Evolutionary conservation across 2,797 vertebrate species (phyloP), one percentile per base, ranked within the genome.

Genomic region (Argentina silus): DNA sequence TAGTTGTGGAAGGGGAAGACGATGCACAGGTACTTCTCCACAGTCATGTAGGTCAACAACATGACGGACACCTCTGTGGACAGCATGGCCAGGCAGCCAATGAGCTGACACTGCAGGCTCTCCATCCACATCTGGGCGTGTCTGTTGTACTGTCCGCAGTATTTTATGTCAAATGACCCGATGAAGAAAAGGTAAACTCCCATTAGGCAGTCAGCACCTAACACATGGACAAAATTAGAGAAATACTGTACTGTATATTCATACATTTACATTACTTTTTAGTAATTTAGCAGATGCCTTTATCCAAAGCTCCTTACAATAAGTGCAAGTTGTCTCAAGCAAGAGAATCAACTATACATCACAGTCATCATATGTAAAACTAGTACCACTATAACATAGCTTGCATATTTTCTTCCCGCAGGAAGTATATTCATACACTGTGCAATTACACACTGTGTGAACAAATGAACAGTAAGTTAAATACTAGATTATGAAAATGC

Each of bases 171-270:
- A 2, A 90, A 93, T 44, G 90, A 88, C 0, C 92, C 91, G 0
- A 92, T 89, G 65, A 90, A 70, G 10, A 93, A 88, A 56, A 92
- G 89, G 62, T 92, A 92, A 60, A 93, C 81, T 56, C 90, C 90
- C 91, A 92, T 93, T 59, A 93, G 77, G n/a, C 88, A 86, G 3
- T 91, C 91, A 3, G 92, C 91, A 83, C 90, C 87, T 93, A 76
- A 21, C 5, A 23, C 0, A 59, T 23, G 70, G 23, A 36, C 27
- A 36, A n/a, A 36, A 36, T 36, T 36, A 36, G 27, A 36, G 2
- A 36, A 36, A 36, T 36, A 36, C 27, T 36, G 27, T 36, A 36
- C 27, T 36, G 27, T 4, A 36, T 36, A 36, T 1, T 36, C 27
- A 36, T 36, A 36, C 27, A 36, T 36, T 36, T 36, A 36, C 27